Base-by-base conservation (phyloP, 2,113 vertebrate species). In the Vidua chalybeata region DNA sequence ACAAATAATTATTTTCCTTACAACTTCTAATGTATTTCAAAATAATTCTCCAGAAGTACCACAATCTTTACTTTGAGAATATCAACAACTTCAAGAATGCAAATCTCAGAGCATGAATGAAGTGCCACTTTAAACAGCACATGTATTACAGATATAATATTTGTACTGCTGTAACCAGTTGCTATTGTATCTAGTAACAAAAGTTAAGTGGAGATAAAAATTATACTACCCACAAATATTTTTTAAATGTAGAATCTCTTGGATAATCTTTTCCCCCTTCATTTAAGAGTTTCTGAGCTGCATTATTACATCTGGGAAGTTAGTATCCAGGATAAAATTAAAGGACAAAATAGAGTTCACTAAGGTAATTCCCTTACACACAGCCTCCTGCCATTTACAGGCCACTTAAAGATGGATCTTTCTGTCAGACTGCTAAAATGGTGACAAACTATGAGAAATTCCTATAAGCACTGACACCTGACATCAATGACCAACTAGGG, bases 21-120 rank as follows among this genome's bases (percentile, higher is more conserved):
- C 54, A 96, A 92, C 54, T 96, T 97, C 62, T 61, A 94, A 88
- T 37, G 94, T 33, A 51, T 93, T 97, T 94, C 62, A 63, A 82
- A 89, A 94, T 28, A 1, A 72, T 94, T 95, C 97, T 88, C 87
- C 89, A 89, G 87, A 96, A 96, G 84, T 30, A 41, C 61, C 84
- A 75, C 16, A 49, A 88, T 15, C 73, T 97, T 96, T 97, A 89
- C 95, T 92, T 94, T 96, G 89, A 96, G 76, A 94, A 96, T 73
- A 84, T 41, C n/a, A 68, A 94, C 56, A 96, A 64, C 89, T 97
- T 64, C 95, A 97, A 93, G 56, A 95, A 90, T 37, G 52, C 8
- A 54, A 97, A 92, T 45, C 84, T 76, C 72, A 93, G 62, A 91
- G 85, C 71, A 82, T 15, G 43, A 96, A 89, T 37, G 45, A 39